A percentile compares a stretch with the other conserved stretches of the same genome.
These are phyloP conservation scores for Pediacus dermestoides DNA, from an alignment of 2,888 invertebrate genomes.

Conservation along the genomic window DNA sequence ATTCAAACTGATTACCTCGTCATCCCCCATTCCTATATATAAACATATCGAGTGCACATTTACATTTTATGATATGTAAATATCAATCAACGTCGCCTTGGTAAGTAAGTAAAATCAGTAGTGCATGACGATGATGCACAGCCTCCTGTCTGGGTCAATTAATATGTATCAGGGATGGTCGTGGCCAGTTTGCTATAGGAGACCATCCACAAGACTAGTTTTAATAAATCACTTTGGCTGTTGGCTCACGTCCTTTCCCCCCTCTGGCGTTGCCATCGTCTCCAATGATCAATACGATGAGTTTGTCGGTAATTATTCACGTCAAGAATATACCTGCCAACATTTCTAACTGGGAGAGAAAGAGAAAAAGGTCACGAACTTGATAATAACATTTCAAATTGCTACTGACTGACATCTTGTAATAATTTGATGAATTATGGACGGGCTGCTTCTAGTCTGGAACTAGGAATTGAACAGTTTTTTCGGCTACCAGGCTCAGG, in stretches of 20 bases:
- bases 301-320: slow-evolving; percentile 23
- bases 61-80: slow-evolving; percentile 18
- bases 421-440: no score
- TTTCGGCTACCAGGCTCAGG: no score
- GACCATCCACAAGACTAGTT: slow-evolving; percentile 20
- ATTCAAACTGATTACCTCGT: no score
- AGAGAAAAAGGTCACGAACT: slow-evolving; percentile 7
- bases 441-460: no score
- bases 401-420: no score
- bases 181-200: slow-evolving; percentile 14
- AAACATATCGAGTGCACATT: slow-evolving; percentile 5
- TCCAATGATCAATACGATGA: slow-evolving; percentile 25
- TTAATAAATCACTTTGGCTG: slow-evolving; percentile 29
- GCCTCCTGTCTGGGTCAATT: slow-evolving; percentile 29
- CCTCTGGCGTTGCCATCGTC: no score
- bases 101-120: slow-evolving; percentile 18
- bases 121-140: slow-evolving; percentile 29
- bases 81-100: slow-evolving; percentile 30
- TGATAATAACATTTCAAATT: no score
- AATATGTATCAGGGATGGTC: slow-evolving; percentile 27
- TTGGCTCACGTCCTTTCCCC: no score
- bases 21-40: slow-evolving; percentile 8
- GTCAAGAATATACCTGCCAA: neutral
- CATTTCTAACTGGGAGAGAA: slow-evolving; percentile 1
- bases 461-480: no score